These are phyloP conservation scores for Eumeta japonica DNA, from an alignment of 1,140 invertebrate genomes.

Conservation along the genomic window DNA sequence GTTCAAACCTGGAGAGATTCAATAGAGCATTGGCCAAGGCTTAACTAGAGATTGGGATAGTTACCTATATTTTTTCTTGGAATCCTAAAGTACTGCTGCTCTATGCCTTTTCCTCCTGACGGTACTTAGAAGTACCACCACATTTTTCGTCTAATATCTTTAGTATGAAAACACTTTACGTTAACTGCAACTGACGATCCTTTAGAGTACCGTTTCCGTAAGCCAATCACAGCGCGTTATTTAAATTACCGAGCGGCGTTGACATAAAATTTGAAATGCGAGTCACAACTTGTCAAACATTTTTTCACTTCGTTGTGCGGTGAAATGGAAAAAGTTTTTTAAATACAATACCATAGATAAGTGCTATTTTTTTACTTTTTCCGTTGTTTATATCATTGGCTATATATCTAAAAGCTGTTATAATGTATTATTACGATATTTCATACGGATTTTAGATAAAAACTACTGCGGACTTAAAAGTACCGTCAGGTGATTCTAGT, in stretches of 20 bases:
- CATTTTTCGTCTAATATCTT: conserved; percentile 24
- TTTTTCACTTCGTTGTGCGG: conserved; percentile 16
- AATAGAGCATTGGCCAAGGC: too few relatives aligned
- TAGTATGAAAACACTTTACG: conserved; percentile 20
- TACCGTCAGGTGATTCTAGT: conserved; percentile 20
- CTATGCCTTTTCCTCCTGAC: conserved; percentile 5
- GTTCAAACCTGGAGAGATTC: too few relatives aligned
- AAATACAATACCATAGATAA: conserved; percentile 20
- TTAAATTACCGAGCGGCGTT: conserved; percentile 15
- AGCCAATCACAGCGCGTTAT: conserved; percentile 21
- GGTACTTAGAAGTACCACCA: conserved; percentile 17
- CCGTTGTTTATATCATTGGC: conserved; percentile 14
- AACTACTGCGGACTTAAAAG: conserved; percentile 20
- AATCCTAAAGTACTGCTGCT: too few relatives aligned
- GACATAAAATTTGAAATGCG: conserved; percentile 15
- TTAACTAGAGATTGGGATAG: too few relatives aligned
- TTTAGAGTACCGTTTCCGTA: conserved; percentile 19
- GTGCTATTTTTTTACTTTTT: conserved; percentile 13
- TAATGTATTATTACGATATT: conserved; percentile 16
- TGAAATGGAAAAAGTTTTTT: conserved; percentile 16
- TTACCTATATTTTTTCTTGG: too few relatives aligned
- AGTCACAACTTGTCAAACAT: conserved; percentile 17
- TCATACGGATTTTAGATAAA: conserved; percentile 22
- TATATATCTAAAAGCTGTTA: conserved; percentile 14
- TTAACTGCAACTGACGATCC: conserved; percentile 16